phyloP scores from a whole-genome alignment of 2,797 vertebrate species.

The Xerus rutilus region DNA sequence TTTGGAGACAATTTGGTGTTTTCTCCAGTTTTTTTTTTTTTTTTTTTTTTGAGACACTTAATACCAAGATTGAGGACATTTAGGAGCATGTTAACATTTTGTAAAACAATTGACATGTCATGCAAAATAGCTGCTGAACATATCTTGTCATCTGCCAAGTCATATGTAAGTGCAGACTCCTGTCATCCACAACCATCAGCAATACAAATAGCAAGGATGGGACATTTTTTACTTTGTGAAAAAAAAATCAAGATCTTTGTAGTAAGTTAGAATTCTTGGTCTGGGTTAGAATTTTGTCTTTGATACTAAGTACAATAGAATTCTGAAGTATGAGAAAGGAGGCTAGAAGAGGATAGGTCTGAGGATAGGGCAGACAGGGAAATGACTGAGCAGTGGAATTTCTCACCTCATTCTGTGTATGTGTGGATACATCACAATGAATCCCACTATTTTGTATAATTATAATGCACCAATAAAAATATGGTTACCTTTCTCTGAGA shows the following conservation, averaged over 20 bases:
- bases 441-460: no score
- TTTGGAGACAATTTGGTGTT: background rate
- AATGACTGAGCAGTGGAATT: no score
- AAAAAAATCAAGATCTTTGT: background rate
- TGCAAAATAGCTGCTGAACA: background rate
- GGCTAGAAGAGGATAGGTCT: no score
- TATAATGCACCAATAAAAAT: background rate
- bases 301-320: background rate
- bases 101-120: background rate
- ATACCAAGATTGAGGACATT: background rate
- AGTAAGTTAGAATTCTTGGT: no score
- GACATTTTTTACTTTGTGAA: background rate
- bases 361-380: no score
- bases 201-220: background rate
- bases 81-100: background rate
- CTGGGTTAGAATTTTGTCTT: background rate
- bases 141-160: background rate
- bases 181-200: background rate
- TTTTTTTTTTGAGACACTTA: background rate
- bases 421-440: no score
- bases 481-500: background rate
- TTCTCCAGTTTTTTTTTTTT: background rate
- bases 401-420: no score
- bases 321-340: background rate
- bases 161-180: background rate